Conservation (phyloP, 2,113 vertebrate genomes). For the Passer domesticus region DNA sequence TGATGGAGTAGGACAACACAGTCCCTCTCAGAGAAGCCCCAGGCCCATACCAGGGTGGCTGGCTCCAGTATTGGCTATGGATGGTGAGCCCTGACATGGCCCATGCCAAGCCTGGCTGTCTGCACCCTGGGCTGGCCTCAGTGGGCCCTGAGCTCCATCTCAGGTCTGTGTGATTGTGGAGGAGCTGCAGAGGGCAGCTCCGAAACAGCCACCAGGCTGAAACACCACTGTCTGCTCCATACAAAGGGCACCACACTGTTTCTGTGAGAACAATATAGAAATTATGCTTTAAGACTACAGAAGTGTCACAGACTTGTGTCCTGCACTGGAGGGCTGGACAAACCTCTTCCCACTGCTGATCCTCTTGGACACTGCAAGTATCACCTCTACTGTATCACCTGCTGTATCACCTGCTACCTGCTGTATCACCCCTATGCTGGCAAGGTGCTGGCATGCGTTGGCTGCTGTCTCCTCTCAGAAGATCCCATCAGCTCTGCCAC, state of each 20-base stretch:
- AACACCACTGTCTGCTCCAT: neutral
- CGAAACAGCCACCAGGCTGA: neutral
- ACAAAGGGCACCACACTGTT: fast-evolving
- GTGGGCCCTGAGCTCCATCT: fast-evolving
- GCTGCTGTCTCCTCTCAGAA: neutral
- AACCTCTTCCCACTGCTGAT: too few species aligned
- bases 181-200: neutral
- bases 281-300: neutral
- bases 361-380: neutral
- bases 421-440: neutral
- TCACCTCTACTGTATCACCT: neutral
- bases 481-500: neutral
- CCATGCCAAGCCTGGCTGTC: neutral
- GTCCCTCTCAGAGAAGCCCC: neutral
- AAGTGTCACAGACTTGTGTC: neutral
- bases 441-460: fast-evolving
- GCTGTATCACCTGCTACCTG: neutral
- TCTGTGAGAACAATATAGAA: neutral
- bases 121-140: fast-evolving
- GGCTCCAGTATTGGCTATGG: neutral
- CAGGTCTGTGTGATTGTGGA: neutral
- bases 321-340: neutral
- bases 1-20: too few species aligned
- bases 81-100: fast-evolving
- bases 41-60: fast-evolving